Base-by-base conservation (phyloP, 2,113 vertebrate species). In the Apodemus sylvaticus region DNA sequence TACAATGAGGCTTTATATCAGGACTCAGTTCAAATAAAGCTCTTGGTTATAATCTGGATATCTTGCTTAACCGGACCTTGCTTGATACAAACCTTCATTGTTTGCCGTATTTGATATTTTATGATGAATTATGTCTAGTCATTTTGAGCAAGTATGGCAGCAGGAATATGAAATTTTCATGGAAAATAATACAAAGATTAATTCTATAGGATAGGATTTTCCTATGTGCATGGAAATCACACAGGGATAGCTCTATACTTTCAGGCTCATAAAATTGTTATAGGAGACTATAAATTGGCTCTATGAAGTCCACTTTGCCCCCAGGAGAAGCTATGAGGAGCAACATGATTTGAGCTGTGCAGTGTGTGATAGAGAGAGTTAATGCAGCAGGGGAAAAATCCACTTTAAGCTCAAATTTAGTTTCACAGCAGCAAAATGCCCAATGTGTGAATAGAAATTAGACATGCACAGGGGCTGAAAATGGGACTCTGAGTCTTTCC, bases 11-110 rank as follows among this genome's bases (percentile, higher is more conserved):
- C 81, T 95, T 42, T 83, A 42, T 90, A 64, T 95, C 91, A 97
- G 88, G 96, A 97, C 76, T 78, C 87, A 71, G 95, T 82, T 96
- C 91, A 97, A 96, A 97, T 95, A 96, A 98, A 96, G 86, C 97
- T 26, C 55, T 70, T 58, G 22, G 53, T 81, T 94, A 24, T 83
- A 91, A 85, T 55, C 62, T 73, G 48, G 51, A 42, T 39, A 91
- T 89, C 81, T 93, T 96, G 82, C 45, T 97, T 74, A 92, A 70
- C 24, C 34, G 89, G 92, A 64, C 42, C 53, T n/a, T 88, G 73
- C 86, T 55, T 74, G 91, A 89, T 42, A 22, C 74, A 83, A 86
- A 86, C 62, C n/a, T 83, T 5, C 77, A 88, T 94, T 74, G 95
- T 91, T 95, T 96, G 85, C 34, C 74, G 51, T 89, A 92, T 68